Conservation (phyloP, 53 echinoderm and acorn worm genomes). For the Glandiceps talaboti region DNA sequence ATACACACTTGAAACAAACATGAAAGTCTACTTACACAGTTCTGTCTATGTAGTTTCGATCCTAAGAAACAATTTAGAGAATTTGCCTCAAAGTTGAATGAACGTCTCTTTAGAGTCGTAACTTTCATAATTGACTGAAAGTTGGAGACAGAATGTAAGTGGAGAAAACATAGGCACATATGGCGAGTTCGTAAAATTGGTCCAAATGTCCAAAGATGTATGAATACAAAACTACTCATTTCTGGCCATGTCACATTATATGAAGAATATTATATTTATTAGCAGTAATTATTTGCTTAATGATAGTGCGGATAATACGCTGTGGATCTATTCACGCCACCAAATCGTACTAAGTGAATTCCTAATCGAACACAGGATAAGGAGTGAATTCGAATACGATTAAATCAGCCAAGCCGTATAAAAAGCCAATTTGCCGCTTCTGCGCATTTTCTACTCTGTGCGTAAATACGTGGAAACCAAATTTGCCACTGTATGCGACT, state of each 20-base stretch:
- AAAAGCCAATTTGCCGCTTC: neutral
- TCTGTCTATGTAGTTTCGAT: too few species aligned
- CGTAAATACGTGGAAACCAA: neutral
- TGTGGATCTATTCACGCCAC: neutral
- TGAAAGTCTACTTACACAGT: too few species aligned
- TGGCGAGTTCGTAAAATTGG: too few species aligned
- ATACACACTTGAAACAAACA: too few species aligned
- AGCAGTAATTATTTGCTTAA: neutral
- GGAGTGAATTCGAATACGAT: neutral
- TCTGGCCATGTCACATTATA: neutral
- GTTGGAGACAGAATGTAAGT: too few species aligned
- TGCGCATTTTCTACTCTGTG: neutral
- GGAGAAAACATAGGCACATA: too few species aligned
- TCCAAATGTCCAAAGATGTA: too few species aligned
- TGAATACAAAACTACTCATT: too few species aligned
- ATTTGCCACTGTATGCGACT: neutral
- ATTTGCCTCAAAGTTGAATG: too few species aligned
- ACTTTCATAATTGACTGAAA: too few species aligned
- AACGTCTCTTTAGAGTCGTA: too few species aligned
- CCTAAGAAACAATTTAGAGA: too few species aligned
- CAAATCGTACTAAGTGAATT: neutral
- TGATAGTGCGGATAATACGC: neutral
- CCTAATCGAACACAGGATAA: neutral
- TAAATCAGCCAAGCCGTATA: neutral
- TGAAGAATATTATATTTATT: neutral